phyloP scores from a whole-genome alignment of 2,888 invertebrate genomes.

The Emmelina monodactyla region DNA sequence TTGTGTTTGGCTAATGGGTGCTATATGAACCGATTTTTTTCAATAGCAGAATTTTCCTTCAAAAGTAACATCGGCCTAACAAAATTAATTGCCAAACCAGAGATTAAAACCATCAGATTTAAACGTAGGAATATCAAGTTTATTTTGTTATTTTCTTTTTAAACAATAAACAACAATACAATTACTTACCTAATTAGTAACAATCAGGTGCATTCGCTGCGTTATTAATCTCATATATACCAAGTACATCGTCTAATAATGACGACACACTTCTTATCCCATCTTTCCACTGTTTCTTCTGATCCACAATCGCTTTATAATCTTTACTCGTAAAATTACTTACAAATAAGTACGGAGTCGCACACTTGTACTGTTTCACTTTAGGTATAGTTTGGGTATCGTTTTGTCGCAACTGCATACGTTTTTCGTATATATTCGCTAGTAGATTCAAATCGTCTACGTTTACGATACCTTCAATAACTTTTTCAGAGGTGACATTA shows the following conservation, averaged over 20 bases:
- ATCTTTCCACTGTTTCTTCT: conserved; percentile 72
- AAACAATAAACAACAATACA: conserved; percentile 12
- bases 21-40: no score
- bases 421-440: conserved; percentile 66
- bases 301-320: conserved; percentile 65
- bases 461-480: conserved; percentile 73
- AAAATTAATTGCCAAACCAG: no score
- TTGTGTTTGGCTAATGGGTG: no score
- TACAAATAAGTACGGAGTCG: conserved; percentile 68
- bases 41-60: no score
- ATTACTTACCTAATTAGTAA: conserved; percentile 63
- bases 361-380: conserved; percentile 32
- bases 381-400: conserved; percentile 26
- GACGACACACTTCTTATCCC: conserved; percentile 74
- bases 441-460: conserved; percentile 69
- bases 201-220: conserved; percentile 75
- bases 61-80: no score
- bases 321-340: conserved; percentile 63
- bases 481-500: conserved; percentile 38
- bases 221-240: conserved; percentile 57
- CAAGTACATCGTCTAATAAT: conserved; percentile 76
- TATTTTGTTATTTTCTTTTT: background rate
- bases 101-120: background rate
- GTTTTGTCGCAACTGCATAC: conserved; percentile 37
- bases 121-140: background rate